phyloP scores from a whole-genome alignment of 2,113 vertebrate genomes.

The Todiramphus saurophagus region DNA sequence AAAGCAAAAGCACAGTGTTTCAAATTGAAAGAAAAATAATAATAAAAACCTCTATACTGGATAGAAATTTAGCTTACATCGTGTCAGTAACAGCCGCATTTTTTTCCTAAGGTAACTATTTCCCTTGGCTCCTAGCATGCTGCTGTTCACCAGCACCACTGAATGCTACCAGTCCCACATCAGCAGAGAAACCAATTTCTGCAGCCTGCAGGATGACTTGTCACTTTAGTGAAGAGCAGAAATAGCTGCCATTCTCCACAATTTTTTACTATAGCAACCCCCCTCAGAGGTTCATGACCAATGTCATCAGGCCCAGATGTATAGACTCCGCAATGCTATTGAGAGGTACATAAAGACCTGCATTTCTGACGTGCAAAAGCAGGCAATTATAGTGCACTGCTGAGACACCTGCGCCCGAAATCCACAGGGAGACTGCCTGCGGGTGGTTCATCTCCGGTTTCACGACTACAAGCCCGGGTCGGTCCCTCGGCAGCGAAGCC shows the following conservation, averaged over 20 bases:
- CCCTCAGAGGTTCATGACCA: too few relatives aligned
- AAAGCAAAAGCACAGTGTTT: neutral
- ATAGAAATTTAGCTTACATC: too few relatives aligned
- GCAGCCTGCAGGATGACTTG: too few relatives aligned
- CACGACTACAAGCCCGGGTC: too few relatives aligned
- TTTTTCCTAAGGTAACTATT: neutral
- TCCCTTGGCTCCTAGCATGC: too few relatives aligned
- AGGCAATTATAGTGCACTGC: fast-evolving
- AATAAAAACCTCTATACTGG: fast-evolving
- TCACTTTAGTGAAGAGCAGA: too few relatives aligned
- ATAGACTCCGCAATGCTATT: fast-evolving
- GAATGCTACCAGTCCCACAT: neutral
- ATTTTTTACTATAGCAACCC: neutral
- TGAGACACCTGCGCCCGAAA: fast-evolving
- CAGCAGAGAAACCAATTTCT: fast-evolving
- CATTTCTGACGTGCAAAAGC: fast-evolving
- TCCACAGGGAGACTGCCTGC: fast-evolving
- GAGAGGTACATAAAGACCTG: fast-evolving
- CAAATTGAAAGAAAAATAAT: neutral
- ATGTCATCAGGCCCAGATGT: neutral
- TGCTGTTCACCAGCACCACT: neutral
- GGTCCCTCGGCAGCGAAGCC: fast-evolving
- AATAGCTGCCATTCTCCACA: neutral
- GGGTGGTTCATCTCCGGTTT: fast-evolving
- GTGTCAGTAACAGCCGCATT: neutral